Evolutionary conservation across 1,140 invertebrate genomes (phyloP), one percentile per base, ranked within the genome.

Genomic region (Vollenhovia emeryi): DNA sequence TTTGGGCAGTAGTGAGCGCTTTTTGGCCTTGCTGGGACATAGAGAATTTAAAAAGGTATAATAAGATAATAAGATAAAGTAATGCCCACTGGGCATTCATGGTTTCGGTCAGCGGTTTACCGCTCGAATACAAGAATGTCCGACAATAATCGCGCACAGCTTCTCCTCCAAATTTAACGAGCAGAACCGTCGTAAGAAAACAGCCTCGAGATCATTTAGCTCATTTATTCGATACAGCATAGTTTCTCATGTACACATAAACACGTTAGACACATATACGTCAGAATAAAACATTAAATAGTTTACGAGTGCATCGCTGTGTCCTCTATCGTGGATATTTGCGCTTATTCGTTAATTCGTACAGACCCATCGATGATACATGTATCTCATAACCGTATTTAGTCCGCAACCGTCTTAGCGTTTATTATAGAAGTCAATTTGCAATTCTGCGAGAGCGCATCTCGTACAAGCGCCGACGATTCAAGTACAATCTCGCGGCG

Each of bases 211-310:
- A 69, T 80, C 48, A 68, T 80, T 80, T 50, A 68, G 21, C 48
- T 69, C 66, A 68, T 82, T 82, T 82, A 82, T 82, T 82, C 66
- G 78, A 82, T 52, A 82, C 30, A 82, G 30, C 66, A 43, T 69
- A 55, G 57, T 27, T 82, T 71, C 52, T 82, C 66, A 30, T 82
- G 40, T 82, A 82, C 50, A 82, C 78, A 59, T 71, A 82, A 30
- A 82, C 15, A 64, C 30, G 7, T 80, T 79, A 79, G n/a, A 80
- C 64, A 80, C 66, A 73, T 71, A 82, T 68, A 82, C 50, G 27
- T 57, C 50, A 27, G 78, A 73, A 82, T 73, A 73, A n/a, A 80
- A 82, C 66, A 82, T 57, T 30, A 73, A 71, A 82, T 82, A 82
- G 78, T 73, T 82, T 57, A 66, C 48, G 11, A 50, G 40, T 78